Evolutionary conservation across 2,113 vertebrate genomes (phyloP).

Genomic region (Odocoileus hemionus): DNA sequence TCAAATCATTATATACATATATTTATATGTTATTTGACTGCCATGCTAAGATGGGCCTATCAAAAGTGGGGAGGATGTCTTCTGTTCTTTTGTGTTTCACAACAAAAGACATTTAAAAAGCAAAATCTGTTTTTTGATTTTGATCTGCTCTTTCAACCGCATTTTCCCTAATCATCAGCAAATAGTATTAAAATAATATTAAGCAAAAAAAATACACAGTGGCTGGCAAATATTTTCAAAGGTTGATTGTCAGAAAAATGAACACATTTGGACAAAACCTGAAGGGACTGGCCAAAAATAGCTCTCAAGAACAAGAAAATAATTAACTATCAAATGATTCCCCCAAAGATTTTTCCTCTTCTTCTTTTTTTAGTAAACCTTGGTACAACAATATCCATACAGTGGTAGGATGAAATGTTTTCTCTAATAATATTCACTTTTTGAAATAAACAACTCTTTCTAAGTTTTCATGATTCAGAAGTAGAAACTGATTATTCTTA

Average conservation of each 20-base stretch:
- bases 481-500: conserved; percentile 47
- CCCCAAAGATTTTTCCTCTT: not conserved
- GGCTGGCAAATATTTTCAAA: not conserved
- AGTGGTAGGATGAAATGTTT: conserved; percentile 40
- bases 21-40: not conserved
- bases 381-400: not conserved
- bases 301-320: conserved; percentile 20
- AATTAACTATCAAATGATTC: conserved; percentile 28
- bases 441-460: conserved; percentile 23
- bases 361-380: not conserved
- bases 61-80: not conserved
- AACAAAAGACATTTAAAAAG: not conserved
- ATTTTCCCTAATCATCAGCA: not conserved
- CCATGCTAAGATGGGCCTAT: not conserved
- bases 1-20: not conserved
- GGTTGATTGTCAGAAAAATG: not conserved
- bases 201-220: not conserved
- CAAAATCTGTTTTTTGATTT: not conserved
- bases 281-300: not conserved
- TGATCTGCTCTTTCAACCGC: not conserved
- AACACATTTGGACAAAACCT: not conserved
- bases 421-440: conserved; percentile 57
- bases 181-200: not conserved
- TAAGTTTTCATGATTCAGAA: conserved; percentile 24
- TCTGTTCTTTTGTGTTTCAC: conserved; percentile 16